A percentile compares a stretch with the other conserved stretches of the same genome.
phyloP scores from a whole-genome alignment of 1,140 invertebrate species.

The Triops longicaudatus region DNA sequence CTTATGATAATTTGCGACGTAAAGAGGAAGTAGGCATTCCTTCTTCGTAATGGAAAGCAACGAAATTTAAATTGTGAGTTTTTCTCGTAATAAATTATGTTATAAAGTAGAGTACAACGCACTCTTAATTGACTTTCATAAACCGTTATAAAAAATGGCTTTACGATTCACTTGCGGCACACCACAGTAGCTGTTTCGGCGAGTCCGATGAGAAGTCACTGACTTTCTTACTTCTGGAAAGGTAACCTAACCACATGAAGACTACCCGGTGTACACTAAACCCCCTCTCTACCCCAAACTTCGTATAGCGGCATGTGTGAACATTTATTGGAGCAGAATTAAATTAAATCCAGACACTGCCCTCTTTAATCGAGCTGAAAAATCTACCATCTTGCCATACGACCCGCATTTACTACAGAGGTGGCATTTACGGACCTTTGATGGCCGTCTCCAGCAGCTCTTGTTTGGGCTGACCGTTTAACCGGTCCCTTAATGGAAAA shows the following conservation, averaged over 20 bases:
- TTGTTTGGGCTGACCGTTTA: too few relatives aligned
- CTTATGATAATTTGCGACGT: not conserved
- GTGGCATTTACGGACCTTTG: too few relatives aligned
- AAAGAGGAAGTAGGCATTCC: not conserved
- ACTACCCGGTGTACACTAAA: too few relatives aligned
- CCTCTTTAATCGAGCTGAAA: too few relatives aligned
- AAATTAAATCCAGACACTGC: too few relatives aligned
- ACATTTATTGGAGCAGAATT: too few relatives aligned
- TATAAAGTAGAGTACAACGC: not conserved
- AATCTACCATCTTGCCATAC: too few relatives aligned
- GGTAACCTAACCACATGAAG: too few relatives aligned
- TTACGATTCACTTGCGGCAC: not conserved
- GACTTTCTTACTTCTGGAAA: not conserved
- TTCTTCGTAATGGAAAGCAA: not conserved
- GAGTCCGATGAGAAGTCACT: not conserved
- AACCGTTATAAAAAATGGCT: not conserved
- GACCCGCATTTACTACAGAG: too few relatives aligned
- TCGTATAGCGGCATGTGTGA: too few relatives aligned
- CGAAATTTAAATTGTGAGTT: not conserved
- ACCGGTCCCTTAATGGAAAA: not conserved
- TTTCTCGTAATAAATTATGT: not conserved
- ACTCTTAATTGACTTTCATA: not conserved
- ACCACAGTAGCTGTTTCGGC: not conserved
- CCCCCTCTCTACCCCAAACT: too few relatives aligned
- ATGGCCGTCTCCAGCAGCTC: too few relatives aligned